These are phyloP conservation scores for Synanthedon tipuliformis DNA, from an alignment of 2,888 invertebrate genomes.

Conservation along the genomic window DNA sequence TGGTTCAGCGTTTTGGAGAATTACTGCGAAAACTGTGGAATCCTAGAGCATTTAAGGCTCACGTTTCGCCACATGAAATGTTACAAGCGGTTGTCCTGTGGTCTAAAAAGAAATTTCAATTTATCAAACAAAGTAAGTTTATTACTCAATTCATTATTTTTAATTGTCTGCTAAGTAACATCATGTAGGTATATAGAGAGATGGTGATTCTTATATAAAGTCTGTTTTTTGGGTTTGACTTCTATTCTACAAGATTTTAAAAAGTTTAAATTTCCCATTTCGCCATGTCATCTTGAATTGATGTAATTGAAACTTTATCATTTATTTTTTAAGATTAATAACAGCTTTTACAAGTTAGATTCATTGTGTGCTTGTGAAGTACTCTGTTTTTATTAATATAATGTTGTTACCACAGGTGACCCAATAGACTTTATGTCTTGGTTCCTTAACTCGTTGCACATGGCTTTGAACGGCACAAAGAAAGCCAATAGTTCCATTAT, in stretches of 20 bases:
- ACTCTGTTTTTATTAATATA: conserved; percentile 8
- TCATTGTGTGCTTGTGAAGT: background rate
- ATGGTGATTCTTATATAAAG: too few relatives aligned
- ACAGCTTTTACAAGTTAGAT: too few relatives aligned
- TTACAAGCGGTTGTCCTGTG: conserved; percentile 96
- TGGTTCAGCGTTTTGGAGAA: conserved; percentile 95
- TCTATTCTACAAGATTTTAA: too few relatives aligned
- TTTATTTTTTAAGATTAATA: too few relatives aligned
- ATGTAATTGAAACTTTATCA: too few relatives aligned
- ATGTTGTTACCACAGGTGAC: conserved; percentile 76
- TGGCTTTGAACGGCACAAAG: conserved; percentile 93
- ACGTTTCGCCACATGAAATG: conserved; percentile 99
- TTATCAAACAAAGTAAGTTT: conserved; percentile 91
- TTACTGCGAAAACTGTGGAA: conserved; percentile 98
- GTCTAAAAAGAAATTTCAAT: conserved; percentile 97
- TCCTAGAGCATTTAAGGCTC: conserved; percentile 98
- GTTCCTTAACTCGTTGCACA: conserved; percentile 96
- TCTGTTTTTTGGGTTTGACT: too few relatives aligned
- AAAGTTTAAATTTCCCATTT: too few relatives aligned
- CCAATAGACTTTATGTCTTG: conserved; percentile 98
- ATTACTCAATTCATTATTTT: background rate
- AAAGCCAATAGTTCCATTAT: conserved; percentile 90
- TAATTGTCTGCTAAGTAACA: too few relatives aligned
- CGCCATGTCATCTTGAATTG: too few relatives aligned
- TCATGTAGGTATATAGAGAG: too few relatives aligned